Percentiles rank a stretch among this genome's conserved stretches.
Conservation (phyloP, 2,113 vertebrate species). For the human region GRCh38 chr1:113015501-113016000, state of each 20-base stretch:
- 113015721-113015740: not conserved
- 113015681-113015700: not conserved
- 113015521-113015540: constrained; percentile 23
- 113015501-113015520: not conserved
- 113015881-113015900: not conserved
- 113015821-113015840: not conserved
- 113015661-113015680: not conserved
- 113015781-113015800: not conserved
- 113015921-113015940: not conserved
- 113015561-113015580: not conserved
- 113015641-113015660: constrained; percentile 32
- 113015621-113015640: not conserved
- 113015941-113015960: too few relatives aligned
- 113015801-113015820: not conserved
- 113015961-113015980: too few relatives aligned
- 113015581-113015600: not conserved
- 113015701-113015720: not conserved
- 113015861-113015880: not conserved
- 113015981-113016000: too few relatives aligned
- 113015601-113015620: not conserved
- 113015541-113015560: not conserved
- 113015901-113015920: not conserved
- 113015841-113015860: not conserved
- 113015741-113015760: not conserved
- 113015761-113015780: not conserved